A percentile compares a stretch with the other conserved stretches of the same genome.
These are phyloP conservation scores for Gallinago nigripennis DNA, from an alignment of 2,797 vertebrate genomes.

Conservation along the genomic window DNA sequence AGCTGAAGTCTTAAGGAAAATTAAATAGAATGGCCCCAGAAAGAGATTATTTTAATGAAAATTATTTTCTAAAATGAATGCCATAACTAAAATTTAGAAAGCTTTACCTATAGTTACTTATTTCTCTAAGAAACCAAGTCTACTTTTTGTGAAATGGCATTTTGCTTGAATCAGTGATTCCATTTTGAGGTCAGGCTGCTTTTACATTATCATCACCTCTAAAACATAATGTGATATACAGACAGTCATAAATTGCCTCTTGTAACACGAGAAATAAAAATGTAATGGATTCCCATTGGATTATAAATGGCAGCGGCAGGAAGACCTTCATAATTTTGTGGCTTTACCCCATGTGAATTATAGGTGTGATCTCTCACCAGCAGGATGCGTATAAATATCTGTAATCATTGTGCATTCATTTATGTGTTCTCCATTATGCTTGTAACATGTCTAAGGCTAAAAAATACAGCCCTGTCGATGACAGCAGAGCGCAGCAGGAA, in stretches of 20 bases:
- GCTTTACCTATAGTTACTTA: neutral
- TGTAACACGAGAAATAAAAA: slow-evolving; percentile 41
- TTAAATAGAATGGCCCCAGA: neutral
- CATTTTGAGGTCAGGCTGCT: slow-evolving; percentile 42
- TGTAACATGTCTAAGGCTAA: slow-evolving; percentile 30
- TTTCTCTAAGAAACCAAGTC: neutral
- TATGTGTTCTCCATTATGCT: slow-evolving; percentile 45
- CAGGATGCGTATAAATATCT: slow-evolving; percentile 53
- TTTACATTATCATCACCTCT: slow-evolving; percentile 37
- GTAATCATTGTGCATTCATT: slow-evolving; percentile 45
- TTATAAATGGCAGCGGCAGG: slow-evolving; percentile 48
- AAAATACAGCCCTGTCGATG: slow-evolving; percentile 5
- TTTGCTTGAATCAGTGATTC: neutral
- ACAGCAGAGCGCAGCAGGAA: neutral
- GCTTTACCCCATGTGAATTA: slow-evolving; percentile 55
- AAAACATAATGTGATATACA: slow-evolving; percentile 34
- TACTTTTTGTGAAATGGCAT: neutral
- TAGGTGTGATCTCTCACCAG: slow-evolving; percentile 31
- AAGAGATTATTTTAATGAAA: neutral
- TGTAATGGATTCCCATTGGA: slow-evolving; percentile 45
- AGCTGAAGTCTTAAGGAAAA: neutral
- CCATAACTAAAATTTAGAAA: neutral
- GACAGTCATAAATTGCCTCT: slow-evolving; percentile 37
- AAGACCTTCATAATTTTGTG: slow-evolving; percentile 54
- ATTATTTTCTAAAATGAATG: neutral